These are phyloP conservation scores for Drosophila elegans DNA, from an alignment of 1,140 invertebrate species.

Conservation along the genomic window DNA sequence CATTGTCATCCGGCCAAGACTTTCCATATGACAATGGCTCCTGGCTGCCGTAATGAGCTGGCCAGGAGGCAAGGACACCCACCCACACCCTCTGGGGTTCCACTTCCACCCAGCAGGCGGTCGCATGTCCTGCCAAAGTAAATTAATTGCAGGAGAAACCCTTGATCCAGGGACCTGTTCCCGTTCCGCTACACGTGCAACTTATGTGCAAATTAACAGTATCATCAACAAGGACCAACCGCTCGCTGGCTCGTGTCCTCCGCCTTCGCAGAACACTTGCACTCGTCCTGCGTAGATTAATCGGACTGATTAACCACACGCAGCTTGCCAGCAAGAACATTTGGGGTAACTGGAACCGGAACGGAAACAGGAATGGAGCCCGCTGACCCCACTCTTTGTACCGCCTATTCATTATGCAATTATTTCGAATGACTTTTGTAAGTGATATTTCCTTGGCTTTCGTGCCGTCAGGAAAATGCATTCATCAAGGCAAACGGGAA, in stretches of 20 bases:
- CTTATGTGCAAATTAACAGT: constrained; percentile 79
- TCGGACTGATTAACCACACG: constrained; percentile 78
- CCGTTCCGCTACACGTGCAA: constrained; percentile 44
- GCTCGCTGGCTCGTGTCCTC: constrained; percentile 15
- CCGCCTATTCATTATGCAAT: constrained; percentile 79
- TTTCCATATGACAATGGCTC: constrained; percentile 67
- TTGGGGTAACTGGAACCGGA: background rate
- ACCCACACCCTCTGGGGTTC: constrained; percentile 2
- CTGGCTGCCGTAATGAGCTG: constrained; percentile 63
- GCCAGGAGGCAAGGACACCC: constrained; percentile 13
- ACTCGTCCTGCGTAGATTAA: constrained; percentile 75
- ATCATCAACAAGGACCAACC: constrained; percentile 53
- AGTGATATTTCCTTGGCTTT: constrained; percentile 74
- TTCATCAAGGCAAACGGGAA: constrained; percentile 39
- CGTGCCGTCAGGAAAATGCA: constrained; percentile 36
- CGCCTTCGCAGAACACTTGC: constrained; percentile 26
- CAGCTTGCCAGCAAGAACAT: constrained; percentile 24
- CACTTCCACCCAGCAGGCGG: constrained; percentile 50
- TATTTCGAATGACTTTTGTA: constrained; percentile 81
- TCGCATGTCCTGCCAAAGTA: constrained; percentile 82
- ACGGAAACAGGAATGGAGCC: background rate
- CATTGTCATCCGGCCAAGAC: constrained; percentile 60
- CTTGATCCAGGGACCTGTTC: constrained; percentile 38
- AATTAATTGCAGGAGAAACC: constrained; percentile 71
- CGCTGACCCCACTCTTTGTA: constrained; percentile 20